Evolutionary conservation across 1,140 invertebrate genomes (phyloP), one percentile per base, ranked within the genome.

Genomic region (Pogonomyrmex barbatus): DNA sequence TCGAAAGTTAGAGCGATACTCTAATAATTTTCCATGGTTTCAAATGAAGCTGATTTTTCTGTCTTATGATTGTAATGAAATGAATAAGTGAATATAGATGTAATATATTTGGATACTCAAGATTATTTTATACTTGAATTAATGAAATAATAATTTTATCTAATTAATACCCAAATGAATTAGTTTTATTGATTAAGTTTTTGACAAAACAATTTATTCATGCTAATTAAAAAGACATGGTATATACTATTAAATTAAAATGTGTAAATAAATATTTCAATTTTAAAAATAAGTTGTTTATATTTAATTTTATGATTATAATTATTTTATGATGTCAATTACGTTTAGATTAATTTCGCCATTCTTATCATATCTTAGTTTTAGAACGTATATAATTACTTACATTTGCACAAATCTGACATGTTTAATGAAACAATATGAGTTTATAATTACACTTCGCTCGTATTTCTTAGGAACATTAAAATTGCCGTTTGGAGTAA

Each of bases 41-140:
- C 6, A 12, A 17, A 45, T 33, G 17, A 70, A 81, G 30, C 50
- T 33, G 10, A 70, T 36, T 12, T 39, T 47, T 14, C 14, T 39
- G 12, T 12, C 33, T 67, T 79, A 42, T 56, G 42, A 70, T 70
- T 45, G 45, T 56, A 58, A 81, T 6, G 9, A 30, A 81, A 12
- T 6, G 2, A 14, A 6, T 56, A 68, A 67, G 14, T 54, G 14
- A 68, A 17, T 54, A 5, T 54, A 68, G n/a, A 79, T 17, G 9
- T 30, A 45, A 39, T 24, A 79, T 68, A 54, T 79, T 54, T 56
- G 45, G 14, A 33, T 24, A 79, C 10, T 56, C 4, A 39, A 65
- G 33, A 65, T 78, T 50, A 52, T n/a, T 14, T 50, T 52, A n/a
- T 45, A 30, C 0, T 67, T 79, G 17, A 79, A 67, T 78, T 65